phyloP scores from a whole-genome alignment of 1,140 invertebrate species.

The Cotesia typhae region DNA sequence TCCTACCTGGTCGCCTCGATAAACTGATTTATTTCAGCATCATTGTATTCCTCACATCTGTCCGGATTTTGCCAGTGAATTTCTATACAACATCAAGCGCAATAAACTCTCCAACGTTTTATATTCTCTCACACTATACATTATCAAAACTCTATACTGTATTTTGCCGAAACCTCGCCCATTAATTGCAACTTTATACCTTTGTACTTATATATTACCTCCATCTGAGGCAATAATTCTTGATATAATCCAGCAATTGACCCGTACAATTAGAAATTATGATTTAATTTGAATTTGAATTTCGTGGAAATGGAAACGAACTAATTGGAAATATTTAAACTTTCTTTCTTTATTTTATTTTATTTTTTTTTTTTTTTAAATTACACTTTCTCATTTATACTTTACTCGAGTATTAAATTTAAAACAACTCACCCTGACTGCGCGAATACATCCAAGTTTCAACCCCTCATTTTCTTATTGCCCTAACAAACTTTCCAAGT shows the following conservation, averaged over 20 bases:
- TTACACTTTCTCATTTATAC: not conserved
- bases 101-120: constrained; percentile 20
- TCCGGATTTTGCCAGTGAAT: constrained; percentile 48
- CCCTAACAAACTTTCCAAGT: constrained; percentile 2
- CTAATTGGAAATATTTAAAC: constrained; percentile 4
- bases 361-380: not conserved
- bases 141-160: constrained; percentile 7
- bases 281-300: too few species aligned
- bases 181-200: constrained; percentile 1
- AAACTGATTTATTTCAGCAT: constrained; percentile 65
- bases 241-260: not conserved
- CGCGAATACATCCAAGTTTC: not conserved
- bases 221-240: constrained; percentile 13
- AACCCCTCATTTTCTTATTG: constrained; percentile 15
- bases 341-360: not conserved
- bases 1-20: constrained; percentile 46
- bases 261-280: not conserved
- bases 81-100: constrained; percentile 22
- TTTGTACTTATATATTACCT: not conserved
- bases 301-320: too few species aligned
- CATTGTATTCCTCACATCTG: constrained; percentile 60
- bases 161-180: not conserved
- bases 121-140: constrained; percentile 16
- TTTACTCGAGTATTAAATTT: too few species aligned
- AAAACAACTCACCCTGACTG: not conserved